These are phyloP conservation scores for Sweltsa coloradensis DNA, from an alignment of 1,140 invertebrate genomes.

Conservation along the genomic window DNA sequence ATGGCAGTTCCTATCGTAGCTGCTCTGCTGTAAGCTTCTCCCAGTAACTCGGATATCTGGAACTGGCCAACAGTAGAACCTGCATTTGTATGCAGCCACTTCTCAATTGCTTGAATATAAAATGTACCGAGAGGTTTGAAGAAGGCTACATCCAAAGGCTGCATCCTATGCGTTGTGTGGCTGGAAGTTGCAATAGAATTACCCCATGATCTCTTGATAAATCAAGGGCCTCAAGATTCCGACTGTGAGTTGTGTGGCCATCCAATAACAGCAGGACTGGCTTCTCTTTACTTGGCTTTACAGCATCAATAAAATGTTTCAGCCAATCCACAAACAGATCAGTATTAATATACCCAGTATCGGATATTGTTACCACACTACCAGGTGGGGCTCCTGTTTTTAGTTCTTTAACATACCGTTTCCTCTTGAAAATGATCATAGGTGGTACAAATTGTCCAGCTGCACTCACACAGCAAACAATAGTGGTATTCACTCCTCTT, in stretches of 20 bases:
- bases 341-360: too few species aligned
- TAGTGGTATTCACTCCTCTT: too few species aligned
- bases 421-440: too few species aligned
- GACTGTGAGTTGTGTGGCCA: constrained; percentile 19
- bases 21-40: constrained; percentile 24
- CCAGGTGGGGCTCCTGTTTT: too few species aligned
- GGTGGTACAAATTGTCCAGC: too few species aligned
- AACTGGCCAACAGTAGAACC: constrained; percentile 17
- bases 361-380: too few species aligned
- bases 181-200: constrained; percentile 2
- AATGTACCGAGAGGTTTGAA: constrained; percentile 24
- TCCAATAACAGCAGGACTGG: constrained; percentile 22
- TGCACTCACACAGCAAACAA: too few species aligned
- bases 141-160: constrained; percentile 27
- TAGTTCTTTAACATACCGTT: too few species aligned
- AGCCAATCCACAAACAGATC: constrained; percentile 17
- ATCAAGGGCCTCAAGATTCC: neutral
- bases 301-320: constrained; percentile 16
- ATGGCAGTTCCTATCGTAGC: constrained; percentile 26
- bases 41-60: constrained; percentile 21
- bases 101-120: neutral
- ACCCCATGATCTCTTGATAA: constrained; percentile 4
- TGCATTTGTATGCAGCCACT: constrained; percentile 13
- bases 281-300: constrained; percentile 16
- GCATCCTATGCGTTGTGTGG: constrained; percentile 29